Percentiles rank a stretch among this genome's conserved stretches.
Conservation (phyloP, 2,113 vertebrate species). For the Protobothrops flavoviridis region DNA sequence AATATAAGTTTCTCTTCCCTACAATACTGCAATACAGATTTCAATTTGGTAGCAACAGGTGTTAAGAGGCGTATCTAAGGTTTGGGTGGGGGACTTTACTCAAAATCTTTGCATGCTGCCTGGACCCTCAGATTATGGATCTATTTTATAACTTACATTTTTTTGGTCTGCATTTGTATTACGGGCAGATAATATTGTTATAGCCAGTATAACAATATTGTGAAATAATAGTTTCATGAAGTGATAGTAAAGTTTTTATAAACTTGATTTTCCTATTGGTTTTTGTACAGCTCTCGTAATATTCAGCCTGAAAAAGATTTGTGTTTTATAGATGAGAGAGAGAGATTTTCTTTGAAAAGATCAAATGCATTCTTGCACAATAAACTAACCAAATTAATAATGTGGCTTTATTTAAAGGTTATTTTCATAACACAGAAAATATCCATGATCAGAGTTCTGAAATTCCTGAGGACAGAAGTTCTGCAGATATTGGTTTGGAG, state of each 20-base stretch:
- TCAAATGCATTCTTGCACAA: constrained; percentile 27
- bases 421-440: constrained; percentile 63
- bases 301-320: constrained; percentile 10
- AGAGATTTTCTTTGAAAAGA: constrained; percentile 13
- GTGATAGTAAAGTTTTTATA: neutral
- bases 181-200: neutral
- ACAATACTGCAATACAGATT: neutral
- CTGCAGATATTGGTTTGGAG: constrained; percentile 70
- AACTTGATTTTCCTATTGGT: neutral
- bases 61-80: neutral
- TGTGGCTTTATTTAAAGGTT: constrained; percentile 57
- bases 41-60: neutral
- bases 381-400: constrained; percentile 44
- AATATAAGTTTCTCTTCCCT: neutral
- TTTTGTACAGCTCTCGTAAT: constrained; percentile 6
- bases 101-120: neutral
- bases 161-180: neutral
- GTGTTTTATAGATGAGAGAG: neutral
- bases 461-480: constrained; percentile 65
- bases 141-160: neutral
- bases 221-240: neutral
- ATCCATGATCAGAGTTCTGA: constrained; percentile 66
- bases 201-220: too few species aligned
- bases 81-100: neutral
- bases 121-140: neutral